These are phyloP conservation scores for Cephus nigrinus DNA, from an alignment of 2,888 invertebrate genomes.

Conservation along the genomic window DNA sequence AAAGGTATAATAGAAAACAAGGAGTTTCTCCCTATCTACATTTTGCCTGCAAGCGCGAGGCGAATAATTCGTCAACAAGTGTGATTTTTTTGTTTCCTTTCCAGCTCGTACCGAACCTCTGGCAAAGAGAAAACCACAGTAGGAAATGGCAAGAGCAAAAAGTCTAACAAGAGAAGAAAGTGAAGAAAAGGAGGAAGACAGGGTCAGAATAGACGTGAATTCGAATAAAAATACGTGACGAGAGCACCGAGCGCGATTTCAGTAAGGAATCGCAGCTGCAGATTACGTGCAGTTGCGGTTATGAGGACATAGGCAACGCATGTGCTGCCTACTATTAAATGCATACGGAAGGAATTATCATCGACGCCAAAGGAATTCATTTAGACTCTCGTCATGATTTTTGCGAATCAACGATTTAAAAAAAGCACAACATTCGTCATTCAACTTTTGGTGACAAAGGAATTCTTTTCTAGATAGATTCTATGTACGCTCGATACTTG, in stretches of 20 bases:
- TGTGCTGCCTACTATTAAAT: neutral
- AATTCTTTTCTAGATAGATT: neutral
- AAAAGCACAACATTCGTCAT: neutral
- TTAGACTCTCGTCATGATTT: neutral
- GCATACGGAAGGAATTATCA: neutral
- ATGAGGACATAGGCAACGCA: too few relatives aligned
- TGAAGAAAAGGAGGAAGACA: neutral
- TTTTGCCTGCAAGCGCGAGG: conserved; percentile 28
- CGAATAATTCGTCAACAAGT: neutral
- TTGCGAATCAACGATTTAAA: neutral
- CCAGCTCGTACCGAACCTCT: neutral
- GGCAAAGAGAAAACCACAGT: neutral
- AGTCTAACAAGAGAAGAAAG: neutral
- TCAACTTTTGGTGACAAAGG: neutral
- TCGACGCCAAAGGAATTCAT: neutral
- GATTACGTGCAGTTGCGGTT: neutral
- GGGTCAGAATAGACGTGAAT: neutral
- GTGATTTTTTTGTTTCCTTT: neutral
- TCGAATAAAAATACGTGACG: neutral
- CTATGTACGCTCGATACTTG: neutral
- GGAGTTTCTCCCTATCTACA: conserved; percentile 52
- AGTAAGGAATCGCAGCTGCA: neutral
- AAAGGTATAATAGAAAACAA: conserved; percentile 42
- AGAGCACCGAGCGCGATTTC: neutral
- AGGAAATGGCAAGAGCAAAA: neutral